Evolutionary conservation across 2,797 vertebrate species (phyloP).

Genomic region (Hippocampus kuda): DNA sequence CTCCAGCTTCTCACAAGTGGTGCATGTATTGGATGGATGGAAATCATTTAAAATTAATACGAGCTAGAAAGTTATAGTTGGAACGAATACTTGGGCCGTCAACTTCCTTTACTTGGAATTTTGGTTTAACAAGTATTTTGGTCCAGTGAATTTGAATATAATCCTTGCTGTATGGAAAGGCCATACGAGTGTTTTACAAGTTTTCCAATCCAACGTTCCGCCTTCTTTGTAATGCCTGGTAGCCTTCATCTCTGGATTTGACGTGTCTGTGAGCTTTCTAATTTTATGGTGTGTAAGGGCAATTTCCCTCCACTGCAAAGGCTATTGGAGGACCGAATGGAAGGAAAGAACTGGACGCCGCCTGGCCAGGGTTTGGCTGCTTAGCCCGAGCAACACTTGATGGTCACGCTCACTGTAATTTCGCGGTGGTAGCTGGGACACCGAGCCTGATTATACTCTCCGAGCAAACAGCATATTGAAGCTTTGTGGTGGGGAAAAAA

Average conservation of each 20-base stretch:
- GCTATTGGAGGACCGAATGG: conserved; percentile 55
- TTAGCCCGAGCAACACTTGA: conserved; percentile 35
- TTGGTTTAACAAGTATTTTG: conserved; percentile 3
- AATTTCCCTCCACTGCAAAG: conserved; percentile 43
- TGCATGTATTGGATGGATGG: conserved; percentile 5
- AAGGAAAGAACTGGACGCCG: conserved; percentile 59
- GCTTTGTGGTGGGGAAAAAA: conserved; percentile 53
- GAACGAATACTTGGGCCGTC: background rate
- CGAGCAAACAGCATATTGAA: conserved; percentile 52
- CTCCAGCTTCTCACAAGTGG: conserved; percentile 2
- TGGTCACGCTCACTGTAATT: conserved; percentile 52
- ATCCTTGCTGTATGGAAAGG: background rate
- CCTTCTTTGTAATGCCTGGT: conserved; percentile 27
- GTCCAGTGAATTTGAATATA: conserved; percentile 5
- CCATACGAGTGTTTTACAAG: conserved; percentile 11
- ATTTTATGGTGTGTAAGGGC: conserved; percentile 49
- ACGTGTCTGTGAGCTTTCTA: conserved; percentile 47
- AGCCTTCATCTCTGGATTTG: conserved; percentile 25
- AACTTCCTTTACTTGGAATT: background rate
- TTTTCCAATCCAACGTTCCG: conserved; percentile 15
- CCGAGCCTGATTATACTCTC: conserved; percentile 50
- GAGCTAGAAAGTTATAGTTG: background rate
- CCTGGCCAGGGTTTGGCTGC: conserved; percentile 35
- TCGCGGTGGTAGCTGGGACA: conserved; percentile 55
- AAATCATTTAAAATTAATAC: conserved; percentile 6